A percentile compares a stretch with the other conserved stretches of the same genome.
Conservation (phyloP, 1,140 invertebrate species). For the Drosophila albomicans region DNA sequence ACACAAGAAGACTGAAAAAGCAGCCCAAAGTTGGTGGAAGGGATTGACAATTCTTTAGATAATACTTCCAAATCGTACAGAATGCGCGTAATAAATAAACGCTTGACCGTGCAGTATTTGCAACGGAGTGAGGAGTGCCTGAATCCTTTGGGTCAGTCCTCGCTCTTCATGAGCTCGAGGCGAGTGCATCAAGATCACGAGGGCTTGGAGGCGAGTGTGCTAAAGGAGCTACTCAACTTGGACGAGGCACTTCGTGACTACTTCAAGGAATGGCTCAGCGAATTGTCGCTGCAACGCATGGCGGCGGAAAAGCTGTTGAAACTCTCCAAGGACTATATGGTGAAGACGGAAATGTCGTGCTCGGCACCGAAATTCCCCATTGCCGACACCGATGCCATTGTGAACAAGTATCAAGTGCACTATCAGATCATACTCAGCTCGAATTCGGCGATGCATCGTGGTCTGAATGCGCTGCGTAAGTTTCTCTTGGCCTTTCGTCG, state of each 20-base stretch:
- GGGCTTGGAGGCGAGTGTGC: neutral
- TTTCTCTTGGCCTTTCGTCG: slow-evolving; percentile 49
- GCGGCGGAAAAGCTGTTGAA: slow-evolving; percentile 49
- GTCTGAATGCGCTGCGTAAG: slow-evolving; percentile 24
- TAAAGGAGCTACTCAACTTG: slow-evolving; percentile 35
- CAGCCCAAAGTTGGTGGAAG: too few relatives aligned
- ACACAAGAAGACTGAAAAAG: too few relatives aligned
- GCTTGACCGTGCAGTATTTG: neutral
- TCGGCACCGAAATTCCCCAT: slow-evolving; percentile 41
- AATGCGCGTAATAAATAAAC: too few relatives aligned
- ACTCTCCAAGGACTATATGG: slow-evolving; percentile 36
- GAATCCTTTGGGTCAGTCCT: neutral
- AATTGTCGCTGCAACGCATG: slow-evolving; percentile 52
- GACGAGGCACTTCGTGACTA: slow-evolving; percentile 41
- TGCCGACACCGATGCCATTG: slow-evolving; percentile 38
- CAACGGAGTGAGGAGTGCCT: neutral
- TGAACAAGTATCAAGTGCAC: slow-evolving; percentile 61
- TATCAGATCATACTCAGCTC: slow-evolving; percentile 57
- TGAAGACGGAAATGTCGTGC: slow-evolving; percentile 42
- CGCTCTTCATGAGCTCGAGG: neutral
- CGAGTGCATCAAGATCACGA: neutral
- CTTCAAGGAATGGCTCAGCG: slow-evolving; percentile 43
- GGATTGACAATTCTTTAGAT: too few relatives aligned
- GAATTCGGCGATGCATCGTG: slow-evolving; percentile 31
- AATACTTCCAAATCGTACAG: too few relatives aligned